Percentiles rank a stretch among this genome's conserved stretches.
phyloP scores from a whole-genome alignment of 2,797 vertebrate genomes.

The Halcyon badia region DNA sequence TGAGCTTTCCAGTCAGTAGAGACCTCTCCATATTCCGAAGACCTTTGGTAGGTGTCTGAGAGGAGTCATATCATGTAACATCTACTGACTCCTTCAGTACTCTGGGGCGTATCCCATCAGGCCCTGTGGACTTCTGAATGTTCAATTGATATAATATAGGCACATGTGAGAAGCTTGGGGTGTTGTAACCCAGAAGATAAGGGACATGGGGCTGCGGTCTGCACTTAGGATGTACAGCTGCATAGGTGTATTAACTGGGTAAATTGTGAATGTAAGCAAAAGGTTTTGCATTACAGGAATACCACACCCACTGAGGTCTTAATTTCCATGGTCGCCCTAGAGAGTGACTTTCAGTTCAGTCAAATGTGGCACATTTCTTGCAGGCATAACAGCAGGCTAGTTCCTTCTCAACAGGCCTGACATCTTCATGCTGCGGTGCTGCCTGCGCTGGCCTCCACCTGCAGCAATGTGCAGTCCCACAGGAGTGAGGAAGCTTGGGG shows the following conservation, averaged over 20 bases:
- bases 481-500: neutral
- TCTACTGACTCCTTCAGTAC: neutral
- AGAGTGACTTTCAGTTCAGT: neutral
- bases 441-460: neutral
- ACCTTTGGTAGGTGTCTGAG: neutral
- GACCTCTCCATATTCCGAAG: neutral
- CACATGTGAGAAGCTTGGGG: neutral
- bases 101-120: neutral
- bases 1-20: neutral
- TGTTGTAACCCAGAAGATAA: neutral
- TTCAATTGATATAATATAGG: neutral
- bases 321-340: neutral
- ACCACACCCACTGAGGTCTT: neutral
- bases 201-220: neutral
- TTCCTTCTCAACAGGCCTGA: neutral
- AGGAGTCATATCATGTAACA: neutral
- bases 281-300: neutral
- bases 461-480: too few relatives aligned
- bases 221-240: neutral
- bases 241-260: neutral
- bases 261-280: neutral
- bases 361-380: neutral
- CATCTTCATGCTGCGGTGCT: neutral
- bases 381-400: neutral
- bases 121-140: neutral